Conservation (phyloP, 1,140 invertebrate genomes). For the Leptopilina clavipes region DNA sequence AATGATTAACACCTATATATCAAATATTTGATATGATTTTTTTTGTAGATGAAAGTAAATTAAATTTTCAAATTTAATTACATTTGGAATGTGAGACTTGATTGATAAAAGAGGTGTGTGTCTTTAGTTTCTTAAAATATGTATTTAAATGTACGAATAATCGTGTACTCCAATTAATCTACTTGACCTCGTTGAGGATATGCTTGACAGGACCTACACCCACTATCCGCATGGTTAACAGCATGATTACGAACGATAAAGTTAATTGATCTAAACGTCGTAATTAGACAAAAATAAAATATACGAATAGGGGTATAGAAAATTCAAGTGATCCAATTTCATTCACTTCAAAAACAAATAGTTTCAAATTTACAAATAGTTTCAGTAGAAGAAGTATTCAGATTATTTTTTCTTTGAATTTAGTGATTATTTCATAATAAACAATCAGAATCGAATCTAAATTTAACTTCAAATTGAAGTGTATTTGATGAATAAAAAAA, state of each 20-base stretch:
- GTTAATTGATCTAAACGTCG: slow-evolving; percentile 31
- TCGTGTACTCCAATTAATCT: slow-evolving; percentile 67
- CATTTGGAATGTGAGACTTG: neutral
- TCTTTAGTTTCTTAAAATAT: slow-evolving; percentile 10
- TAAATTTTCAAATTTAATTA: neutral
- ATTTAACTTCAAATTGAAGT: too few species aligned
- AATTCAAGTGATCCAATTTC: neutral
- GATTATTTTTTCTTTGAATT: too few species aligned
- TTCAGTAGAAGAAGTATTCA: too few species aligned
- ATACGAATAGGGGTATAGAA: neutral
- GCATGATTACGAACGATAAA: slow-evolving; percentile 42
- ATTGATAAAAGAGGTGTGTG: neutral
- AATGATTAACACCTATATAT: too few species aligned
- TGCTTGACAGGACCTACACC: slow-evolving; percentile 63
- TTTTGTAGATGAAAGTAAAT: too few species aligned
- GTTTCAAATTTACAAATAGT: too few species aligned
- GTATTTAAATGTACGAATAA: slow-evolving; percentile 20
- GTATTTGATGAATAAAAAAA: too few species aligned
- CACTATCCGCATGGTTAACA: slow-evolving; percentile 64
- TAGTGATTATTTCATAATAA: too few species aligned
- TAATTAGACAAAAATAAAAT: slow-evolving; percentile 27
- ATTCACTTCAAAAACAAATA: neutral
- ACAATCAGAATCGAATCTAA: too few species aligned
- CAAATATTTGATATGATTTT: too few species aligned
- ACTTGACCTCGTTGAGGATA: slow-evolving; percentile 67